Percentiles rank a stretch among this genome's conserved stretches.
phyloP scores from a whole-genome alignment of 35 echinoderm and acorn worm species.

The Stichopus chloronotus region DNA sequence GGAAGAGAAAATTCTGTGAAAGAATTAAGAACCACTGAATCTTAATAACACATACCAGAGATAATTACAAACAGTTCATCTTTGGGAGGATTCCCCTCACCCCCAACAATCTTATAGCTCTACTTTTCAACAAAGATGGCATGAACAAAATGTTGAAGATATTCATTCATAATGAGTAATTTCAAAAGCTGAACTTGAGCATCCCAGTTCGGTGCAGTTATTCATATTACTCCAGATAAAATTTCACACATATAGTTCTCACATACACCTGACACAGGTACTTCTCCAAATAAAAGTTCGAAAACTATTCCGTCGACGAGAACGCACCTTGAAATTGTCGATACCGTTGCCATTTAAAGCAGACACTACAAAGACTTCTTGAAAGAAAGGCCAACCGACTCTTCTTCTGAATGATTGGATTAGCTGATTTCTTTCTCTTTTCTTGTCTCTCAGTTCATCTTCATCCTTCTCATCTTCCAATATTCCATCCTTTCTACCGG shows the following conservation, averaged over 20 bases:
- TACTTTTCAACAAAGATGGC: too few species aligned
- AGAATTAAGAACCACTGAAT: not conserved
- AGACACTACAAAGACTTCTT: constrained; percentile 86
- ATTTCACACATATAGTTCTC: too few species aligned
- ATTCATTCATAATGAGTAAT: too few species aligned
- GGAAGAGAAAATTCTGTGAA: constrained; percentile 72
- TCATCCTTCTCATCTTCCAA: not conserved
- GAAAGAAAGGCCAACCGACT: constrained; percentile 77
- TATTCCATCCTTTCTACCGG: not conserved
- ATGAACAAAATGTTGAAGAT: too few species aligned
- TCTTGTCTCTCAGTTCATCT: not conserved
- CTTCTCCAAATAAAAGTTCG: too few species aligned
- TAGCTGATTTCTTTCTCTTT: not conserved
- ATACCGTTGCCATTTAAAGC: constrained; percentile 83
- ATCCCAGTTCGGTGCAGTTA: too few species aligned
- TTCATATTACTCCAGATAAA: too few species aligned
- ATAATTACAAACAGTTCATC: not conserved
- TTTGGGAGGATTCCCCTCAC: not conserved
- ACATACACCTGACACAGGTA: too few species aligned
- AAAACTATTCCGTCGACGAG: not conserved
- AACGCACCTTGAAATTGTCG: constrained; percentile 77
- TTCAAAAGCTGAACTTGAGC: too few species aligned
- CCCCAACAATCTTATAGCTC: not conserved
- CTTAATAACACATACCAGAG: not conserved
- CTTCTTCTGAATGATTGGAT: constrained; percentile 51